These are phyloP conservation scores for Eucidaris tribuloides DNA, from an alignment of 35 echinoderm and acorn worm species.

Conservation along the genomic window DNA sequence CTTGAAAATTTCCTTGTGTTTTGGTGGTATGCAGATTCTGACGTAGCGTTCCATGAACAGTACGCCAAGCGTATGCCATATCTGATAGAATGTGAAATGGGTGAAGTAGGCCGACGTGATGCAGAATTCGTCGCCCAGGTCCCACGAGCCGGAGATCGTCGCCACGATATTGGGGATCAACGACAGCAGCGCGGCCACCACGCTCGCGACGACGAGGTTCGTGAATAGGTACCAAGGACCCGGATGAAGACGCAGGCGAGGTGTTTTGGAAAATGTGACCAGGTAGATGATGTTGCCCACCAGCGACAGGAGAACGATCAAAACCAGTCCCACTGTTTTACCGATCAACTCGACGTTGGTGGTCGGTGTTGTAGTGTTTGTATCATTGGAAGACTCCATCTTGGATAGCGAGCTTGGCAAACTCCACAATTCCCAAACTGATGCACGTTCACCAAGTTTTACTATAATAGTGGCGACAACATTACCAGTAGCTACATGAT, in stretches of 20 bases:
- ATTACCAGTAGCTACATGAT: background rate
- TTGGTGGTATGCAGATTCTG: constrained; percentile 33
- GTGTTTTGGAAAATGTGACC: background rate
- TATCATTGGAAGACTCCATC: background rate
- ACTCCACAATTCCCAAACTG: background rate
- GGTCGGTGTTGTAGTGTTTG: background rate
- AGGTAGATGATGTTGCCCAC: constrained; percentile 6
- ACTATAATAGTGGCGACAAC: background rate
- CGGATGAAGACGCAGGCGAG: background rate
- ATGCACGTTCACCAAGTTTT: background rate
- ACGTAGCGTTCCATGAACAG: constrained; percentile 44
- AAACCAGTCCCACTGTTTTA: background rate
- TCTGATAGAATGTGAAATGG: constrained; percentile 28
- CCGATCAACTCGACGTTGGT: background rate
- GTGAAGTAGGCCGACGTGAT: constrained; percentile 15
- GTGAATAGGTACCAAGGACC: constrained; percentile 36
- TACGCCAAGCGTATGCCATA: constrained; percentile 36
- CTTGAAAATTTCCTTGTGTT: constrained; percentile 49
- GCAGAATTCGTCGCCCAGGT: constrained; percentile 32
- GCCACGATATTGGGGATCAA: constrained; percentile 49
- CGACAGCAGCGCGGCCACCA: constrained; percentile 14
- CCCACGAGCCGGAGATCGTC: background rate
- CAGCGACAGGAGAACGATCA: constrained; percentile 4
- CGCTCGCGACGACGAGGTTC: constrained; percentile 14
- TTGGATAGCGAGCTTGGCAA: background rate